phyloP scores from a whole-genome alignment of 2,888 invertebrate genomes.

The Empis stercorea region DNA sequence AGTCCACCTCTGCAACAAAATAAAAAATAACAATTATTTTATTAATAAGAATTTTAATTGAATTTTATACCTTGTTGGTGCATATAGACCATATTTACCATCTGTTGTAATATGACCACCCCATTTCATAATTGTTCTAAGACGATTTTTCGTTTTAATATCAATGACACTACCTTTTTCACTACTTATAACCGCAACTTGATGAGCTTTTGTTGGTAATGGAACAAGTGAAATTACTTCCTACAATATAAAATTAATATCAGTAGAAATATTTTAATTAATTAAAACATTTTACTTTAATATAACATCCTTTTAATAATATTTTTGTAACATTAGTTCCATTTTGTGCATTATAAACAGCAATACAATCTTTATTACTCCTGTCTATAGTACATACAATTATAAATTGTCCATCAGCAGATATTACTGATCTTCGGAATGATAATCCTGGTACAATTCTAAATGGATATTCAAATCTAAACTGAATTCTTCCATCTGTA shows the following conservation, averaged over 20 bases:
- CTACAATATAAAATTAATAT: conserved; percentile 10
- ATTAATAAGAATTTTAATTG: too few relatives aligned
- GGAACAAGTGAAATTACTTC: conserved; percentile 66
- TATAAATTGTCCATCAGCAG: conserved; percentile 67
- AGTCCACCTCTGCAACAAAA: conserved; percentile 63
- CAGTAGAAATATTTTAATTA: neutral
- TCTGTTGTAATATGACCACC: conserved; percentile 78
- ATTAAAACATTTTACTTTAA: conserved; percentile 38
- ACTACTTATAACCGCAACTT: conserved; percentile 76
- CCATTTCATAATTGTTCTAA: conserved; percentile 85
- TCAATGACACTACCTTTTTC: conserved; percentile 87
- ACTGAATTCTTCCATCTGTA: conserved; percentile 60
- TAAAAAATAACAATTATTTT: neutral
- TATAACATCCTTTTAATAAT: conserved; percentile 38
- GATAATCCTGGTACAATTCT: conserved; percentile 53
- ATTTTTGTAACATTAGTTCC: conserved; percentile 47
- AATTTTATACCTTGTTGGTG: conserved; percentile 54
- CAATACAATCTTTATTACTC: conserved; percentile 64
- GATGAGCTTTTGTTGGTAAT: conserved; percentile 70
- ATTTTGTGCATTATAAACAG: conserved; percentile 69
- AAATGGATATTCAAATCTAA: conserved; percentile 71
- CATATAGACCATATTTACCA: conserved; percentile 83
- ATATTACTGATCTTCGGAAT: conserved; percentile 66
- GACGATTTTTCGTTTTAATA: conserved; percentile 72
- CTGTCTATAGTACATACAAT: conserved; percentile 73